Percentiles rank a stretch among this genome's conserved stretches.
Conservation (phyloP, 1,140 invertebrate species). For the Dendroctonus ponderosae region DNA sequence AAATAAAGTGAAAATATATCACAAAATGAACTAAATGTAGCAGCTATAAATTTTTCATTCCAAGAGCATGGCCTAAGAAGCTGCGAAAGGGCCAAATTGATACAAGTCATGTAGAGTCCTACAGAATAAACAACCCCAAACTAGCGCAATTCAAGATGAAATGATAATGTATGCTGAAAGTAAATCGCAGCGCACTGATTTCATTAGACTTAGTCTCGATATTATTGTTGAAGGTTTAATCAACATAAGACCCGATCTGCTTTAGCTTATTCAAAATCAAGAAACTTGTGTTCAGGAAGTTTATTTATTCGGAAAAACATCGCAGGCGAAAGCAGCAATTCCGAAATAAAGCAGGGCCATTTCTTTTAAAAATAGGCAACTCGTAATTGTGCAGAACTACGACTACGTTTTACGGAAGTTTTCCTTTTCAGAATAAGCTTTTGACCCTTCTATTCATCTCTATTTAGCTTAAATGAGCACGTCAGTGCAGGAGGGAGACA, state of each 20-base stretch:
- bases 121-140: conserved; percentile 18
- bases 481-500: no score
- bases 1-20: no score
- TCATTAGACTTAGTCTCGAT: conserved; percentile 26
- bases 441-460: no score
- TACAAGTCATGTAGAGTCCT: no score
- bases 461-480: no score
- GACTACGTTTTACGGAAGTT: not conserved
- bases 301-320: conserved; percentile 15
- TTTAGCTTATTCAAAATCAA: conserved; percentile 27
- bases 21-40: no score
- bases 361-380: conserved; percentile 6
- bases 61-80: no score
- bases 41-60: no score
- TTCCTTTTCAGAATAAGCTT: no score
- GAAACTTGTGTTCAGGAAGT: conserved; percentile 17
- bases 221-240: conserved; percentile 33
- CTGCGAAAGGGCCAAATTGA: no score
- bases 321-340: conserved; percentile 3
- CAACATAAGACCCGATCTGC: conserved; percentile 27
- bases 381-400: conserved; percentile 5
- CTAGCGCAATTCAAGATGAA: conserved; percentile 23
- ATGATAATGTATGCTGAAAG: conserved; percentile 22
- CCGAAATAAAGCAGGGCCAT: conserved; percentile 2
- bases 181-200: conserved; percentile 25